These are phyloP conservation scores for Gerris lacustris DNA, from an alignment of 2,888 invertebrate species.

Conservation along the genomic window DNA sequence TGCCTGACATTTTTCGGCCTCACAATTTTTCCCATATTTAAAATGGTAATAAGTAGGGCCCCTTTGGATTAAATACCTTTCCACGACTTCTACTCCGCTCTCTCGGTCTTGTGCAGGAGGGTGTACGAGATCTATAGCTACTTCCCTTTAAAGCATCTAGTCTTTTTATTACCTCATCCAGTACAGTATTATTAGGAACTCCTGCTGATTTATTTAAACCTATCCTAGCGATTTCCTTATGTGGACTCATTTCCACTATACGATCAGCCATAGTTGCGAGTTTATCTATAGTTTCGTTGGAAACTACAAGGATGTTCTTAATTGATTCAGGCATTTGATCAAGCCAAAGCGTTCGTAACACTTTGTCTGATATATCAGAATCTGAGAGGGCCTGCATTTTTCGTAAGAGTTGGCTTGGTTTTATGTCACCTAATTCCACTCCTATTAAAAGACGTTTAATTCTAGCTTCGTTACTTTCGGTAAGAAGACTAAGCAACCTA, in stretches of 20 bases:
- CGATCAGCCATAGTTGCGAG: neutral
- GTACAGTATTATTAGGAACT: neutral
- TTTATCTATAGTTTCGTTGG: neutral
- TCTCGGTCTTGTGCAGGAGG: neutral
- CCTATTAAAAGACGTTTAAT: conserved; percentile 8
- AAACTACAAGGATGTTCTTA: conserved; percentile 8
- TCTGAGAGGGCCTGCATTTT: conserved; percentile 15
- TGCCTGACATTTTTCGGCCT: conserved; percentile 15
- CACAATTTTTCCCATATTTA: conserved; percentile 11
- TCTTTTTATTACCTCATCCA: neutral
- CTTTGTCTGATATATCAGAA: conserved; percentile 11
- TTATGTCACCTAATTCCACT: conserved; percentile 15
- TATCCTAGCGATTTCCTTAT: too few species aligned
- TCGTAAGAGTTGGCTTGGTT: conserved; percentile 14
- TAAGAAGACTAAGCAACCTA: conserved; percentile 10
- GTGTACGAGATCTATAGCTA: too few species aligned
- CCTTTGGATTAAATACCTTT: conserved; percentile 13
- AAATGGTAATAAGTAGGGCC: conserved; percentile 16
- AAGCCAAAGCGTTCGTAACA: conserved; percentile 14
- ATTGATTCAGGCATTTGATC: conserved; percentile 14
- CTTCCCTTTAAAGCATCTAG: neutral
- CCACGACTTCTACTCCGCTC: neutral
- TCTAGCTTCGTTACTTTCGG: conserved; percentile 10
- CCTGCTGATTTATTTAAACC: neutral
- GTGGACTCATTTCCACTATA: too few species aligned